phyloP scores from a whole-genome alignment of 1,140 invertebrate species.

The Yoshiicerus persimilis region DNA sequence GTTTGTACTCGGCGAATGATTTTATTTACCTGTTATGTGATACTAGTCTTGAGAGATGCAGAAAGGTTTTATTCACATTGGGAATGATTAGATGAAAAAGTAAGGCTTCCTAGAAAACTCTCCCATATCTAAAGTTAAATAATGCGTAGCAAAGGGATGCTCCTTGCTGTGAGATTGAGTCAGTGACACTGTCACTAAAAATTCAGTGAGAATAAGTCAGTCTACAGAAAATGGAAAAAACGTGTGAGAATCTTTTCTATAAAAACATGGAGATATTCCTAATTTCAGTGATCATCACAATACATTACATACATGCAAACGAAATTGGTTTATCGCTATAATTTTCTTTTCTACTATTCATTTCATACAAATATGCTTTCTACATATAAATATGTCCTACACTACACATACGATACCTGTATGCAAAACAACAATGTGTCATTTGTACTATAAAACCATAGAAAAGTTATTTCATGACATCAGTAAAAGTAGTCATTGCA shows the following conservation, averaged over 20 bases:
- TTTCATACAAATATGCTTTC: too few relatives aligned
- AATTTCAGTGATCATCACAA: background rate
- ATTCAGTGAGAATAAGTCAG: background rate
- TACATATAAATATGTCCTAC: too few relatives aligned
- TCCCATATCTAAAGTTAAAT: conserved; percentile 5
- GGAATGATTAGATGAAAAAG: background rate
- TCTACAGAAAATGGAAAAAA: background rate
- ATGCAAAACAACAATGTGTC: too few relatives aligned
- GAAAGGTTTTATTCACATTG: background rate
- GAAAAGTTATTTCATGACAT: too few relatives aligned
- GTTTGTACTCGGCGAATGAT: too few relatives aligned
- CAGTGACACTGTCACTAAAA: background rate
- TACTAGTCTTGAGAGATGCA: background rate
- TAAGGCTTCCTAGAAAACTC: background rate
- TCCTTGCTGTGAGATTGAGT: background rate
- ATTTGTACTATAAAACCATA: too few relatives aligned
- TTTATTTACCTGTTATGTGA: background rate
- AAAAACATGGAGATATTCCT: background rate
- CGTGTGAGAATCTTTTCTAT: background rate
- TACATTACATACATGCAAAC: background rate
- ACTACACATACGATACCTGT: too few relatives aligned
- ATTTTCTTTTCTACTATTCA: background rate
- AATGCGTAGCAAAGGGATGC: background rate
- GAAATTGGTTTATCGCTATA: background rate
- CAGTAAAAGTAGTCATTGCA: too few relatives aligned